Evolutionary conservation across 2,797 vertebrate genomes (phyloP), one percentile per base, ranked within the genome.

Genomic region (Xiphorhynchus erythropygius): DNA sequence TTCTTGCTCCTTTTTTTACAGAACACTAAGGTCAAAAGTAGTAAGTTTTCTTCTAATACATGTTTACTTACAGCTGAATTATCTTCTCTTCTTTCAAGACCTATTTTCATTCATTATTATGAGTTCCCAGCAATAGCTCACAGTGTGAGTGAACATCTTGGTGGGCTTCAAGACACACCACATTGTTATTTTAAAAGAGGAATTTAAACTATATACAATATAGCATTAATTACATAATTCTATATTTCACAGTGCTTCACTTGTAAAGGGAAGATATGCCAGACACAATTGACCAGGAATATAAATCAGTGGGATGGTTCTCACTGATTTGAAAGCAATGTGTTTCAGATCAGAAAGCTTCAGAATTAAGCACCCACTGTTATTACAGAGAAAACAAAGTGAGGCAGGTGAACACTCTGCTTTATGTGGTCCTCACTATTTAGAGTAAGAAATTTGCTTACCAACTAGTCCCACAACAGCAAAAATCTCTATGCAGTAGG

Each of bases 21-120:
- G 74, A 46, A 42, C 9, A 28, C 18, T 50, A 52, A 74, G 69
- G 16, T 62, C 35, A 82, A 73, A 85, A 87, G 17, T 41, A 86
- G 39, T 33, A 55, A 52, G n/a, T 67, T 69, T 77, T 93, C 39
- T 44, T 81, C 18, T 47, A 67, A 10, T 56, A 49, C 3, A 5
- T 56, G 27, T 93, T 74, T 90, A 63, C 33, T 85, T 79, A 28
- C 24, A 94, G 41, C 24, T 90, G 49, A 95, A 93, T 52, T 68
- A 90, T 15, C 15, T 70, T 35, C 25, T 77, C 18, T n/a, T 67
- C 3, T 96, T 94, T 91, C 63, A 57, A 91, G 35, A 87, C 4
- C 24, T 75, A 25, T 86, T 93, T 94, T 86, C 37, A 53, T 92
- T 84, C 65, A 39, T 57, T 89, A 65, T 62, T 41, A 84, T 32